These are phyloP conservation scores for Branchinecta lindahli DNA, from an alignment of 1,140 invertebrate genomes.

Conservation along the genomic window DNA sequence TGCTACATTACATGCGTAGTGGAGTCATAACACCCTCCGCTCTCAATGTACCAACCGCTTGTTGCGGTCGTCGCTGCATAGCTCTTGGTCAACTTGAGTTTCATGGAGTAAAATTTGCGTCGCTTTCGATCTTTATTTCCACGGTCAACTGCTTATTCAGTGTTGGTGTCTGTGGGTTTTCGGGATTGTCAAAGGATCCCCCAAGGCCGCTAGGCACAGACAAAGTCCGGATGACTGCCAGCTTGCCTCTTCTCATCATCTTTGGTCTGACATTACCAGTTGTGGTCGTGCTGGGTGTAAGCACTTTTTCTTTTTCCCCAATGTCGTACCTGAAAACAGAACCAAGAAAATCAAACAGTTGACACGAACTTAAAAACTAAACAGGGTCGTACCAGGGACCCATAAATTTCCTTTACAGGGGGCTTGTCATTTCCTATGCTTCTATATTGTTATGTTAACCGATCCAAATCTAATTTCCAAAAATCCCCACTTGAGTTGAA, in stretches of 20 bases:
- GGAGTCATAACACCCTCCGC: too few species aligned
- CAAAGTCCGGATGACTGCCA: neutral
- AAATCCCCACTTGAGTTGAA: too few species aligned
- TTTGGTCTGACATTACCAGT: neutral
- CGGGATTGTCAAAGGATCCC: neutral
- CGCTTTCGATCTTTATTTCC: neutral
- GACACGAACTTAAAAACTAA: too few species aligned
- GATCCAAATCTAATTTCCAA: too few species aligned
- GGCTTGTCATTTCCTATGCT: too few species aligned
- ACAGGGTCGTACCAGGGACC: too few species aligned
- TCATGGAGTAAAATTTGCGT: neutral
- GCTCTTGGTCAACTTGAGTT: too few species aligned
- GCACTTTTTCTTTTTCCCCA: neutral
- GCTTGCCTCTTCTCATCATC: neutral
- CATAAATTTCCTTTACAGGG: too few species aligned
- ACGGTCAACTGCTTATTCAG: neutral
- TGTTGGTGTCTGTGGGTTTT: neutral
- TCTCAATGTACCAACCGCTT: too few species aligned
- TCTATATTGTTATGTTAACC: too few species aligned
- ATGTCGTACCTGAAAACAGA: constrained; percentile 3
- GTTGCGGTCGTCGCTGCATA: too few species aligned
- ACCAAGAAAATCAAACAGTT: neutral
- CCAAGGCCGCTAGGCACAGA: neutral
- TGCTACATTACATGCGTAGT: too few species aligned
- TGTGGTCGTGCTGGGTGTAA: neutral